Conservation (phyloP, 1,140 invertebrate species). For the Sitobion miscanthi region DNA sequence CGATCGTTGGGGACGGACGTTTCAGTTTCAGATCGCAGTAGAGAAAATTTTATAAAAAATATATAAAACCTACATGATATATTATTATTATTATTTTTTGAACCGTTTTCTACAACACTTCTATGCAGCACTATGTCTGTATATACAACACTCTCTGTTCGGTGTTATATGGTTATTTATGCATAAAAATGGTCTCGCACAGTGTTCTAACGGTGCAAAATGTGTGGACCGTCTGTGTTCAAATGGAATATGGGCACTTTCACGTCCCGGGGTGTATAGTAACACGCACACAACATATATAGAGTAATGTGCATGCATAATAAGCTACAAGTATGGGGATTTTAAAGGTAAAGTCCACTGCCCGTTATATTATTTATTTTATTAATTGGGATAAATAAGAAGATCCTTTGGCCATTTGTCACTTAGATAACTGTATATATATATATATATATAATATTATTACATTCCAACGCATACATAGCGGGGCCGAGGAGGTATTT, state of each 20-base stretch:
- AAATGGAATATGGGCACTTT: background rate
- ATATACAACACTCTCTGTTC: background rate
- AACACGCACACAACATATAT: background rate
- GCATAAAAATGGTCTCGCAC: too few relatives aligned
- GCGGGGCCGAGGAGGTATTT: too few relatives aligned
- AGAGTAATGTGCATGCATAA: background rate
- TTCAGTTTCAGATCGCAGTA: background rate
- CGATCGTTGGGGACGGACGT: background rate
- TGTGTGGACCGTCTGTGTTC: background rate
- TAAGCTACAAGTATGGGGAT: background rate
- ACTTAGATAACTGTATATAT: background rate
- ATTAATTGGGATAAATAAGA: background rate
- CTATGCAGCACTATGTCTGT: background rate
- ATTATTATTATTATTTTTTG: background rate
- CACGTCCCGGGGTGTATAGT: background rate
- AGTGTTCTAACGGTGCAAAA: background rate
- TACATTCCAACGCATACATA: background rate
- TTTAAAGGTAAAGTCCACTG: background rate
- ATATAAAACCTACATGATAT: background rate
- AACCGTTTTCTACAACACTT: background rate
- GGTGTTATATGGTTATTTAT: conserved; percentile 3
- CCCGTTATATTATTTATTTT: background rate
- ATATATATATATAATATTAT: too few relatives aligned
- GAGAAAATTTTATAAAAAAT: background rate
- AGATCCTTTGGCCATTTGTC: background rate